These are phyloP conservation scores for Aplysina aerophoba DNA, from an alignment of 37 sponge, comb jelly and placozoan genomes.

Conservation along the genomic window DNA sequence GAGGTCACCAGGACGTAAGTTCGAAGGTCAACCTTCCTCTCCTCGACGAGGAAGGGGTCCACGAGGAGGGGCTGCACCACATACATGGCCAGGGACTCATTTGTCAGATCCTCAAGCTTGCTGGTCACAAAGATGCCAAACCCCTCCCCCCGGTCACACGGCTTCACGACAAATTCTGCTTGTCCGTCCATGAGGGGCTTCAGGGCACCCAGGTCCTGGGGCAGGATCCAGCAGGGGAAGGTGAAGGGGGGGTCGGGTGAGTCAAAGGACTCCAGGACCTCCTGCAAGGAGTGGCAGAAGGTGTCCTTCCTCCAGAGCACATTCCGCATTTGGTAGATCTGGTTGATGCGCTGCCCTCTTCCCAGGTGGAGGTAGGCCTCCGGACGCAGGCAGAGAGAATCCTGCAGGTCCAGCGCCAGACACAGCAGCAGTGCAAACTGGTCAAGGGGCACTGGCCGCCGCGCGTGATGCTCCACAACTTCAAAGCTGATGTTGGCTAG, in stretches of 20 bases:
- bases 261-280: constrained; percentile 56
- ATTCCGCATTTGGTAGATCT: constrained; percentile 71
- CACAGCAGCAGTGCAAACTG: constrained; percentile 75
- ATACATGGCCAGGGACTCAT: constrained; percentile 32
- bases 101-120: constrained; percentile 37
- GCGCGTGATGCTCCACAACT: constrained; percentile 52
- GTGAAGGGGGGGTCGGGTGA: constrained; percentile 54
- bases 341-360: constrained; percentile 70
- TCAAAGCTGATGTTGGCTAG: constrained; percentile 70
- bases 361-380: constrained; percentile 36
- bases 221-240: constrained; percentile 90
- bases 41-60: constrained; percentile 68
- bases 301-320: constrained; percentile 88
- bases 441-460: constrained; percentile 23
- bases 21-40: constrained; percentile 83
- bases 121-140: constrained; percentile 83
- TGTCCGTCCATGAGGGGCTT: constrained; percentile 39
- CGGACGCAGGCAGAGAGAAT: constrained; percentile 64
- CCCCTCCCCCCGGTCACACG: constrained; percentile 77
- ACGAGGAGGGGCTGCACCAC: constrained; percentile 80
- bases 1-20: constrained; percentile 89
- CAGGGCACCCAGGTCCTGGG: constrained; percentile 60
- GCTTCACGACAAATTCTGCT: constrained; percentile 74
- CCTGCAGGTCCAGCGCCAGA: constrained; percentile 71
- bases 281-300: constrained; percentile 73